These are phyloP conservation scores for Rhynchotus rufescens DNA, from an alignment of 2,797 vertebrate genomes.

Conservation along the genomic window DNA sequence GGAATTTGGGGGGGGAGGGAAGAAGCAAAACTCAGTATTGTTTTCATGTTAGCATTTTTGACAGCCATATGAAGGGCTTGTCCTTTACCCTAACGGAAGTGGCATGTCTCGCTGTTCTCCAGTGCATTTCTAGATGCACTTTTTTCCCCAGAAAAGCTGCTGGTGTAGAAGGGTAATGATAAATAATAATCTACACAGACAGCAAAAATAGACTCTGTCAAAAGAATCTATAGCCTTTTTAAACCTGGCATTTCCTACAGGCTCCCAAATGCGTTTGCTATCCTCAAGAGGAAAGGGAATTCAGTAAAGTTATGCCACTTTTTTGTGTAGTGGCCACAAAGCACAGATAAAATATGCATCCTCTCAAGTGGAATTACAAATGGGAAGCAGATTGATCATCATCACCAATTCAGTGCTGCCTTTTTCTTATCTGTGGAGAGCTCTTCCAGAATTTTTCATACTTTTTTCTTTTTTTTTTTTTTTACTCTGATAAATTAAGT, in stretches of 20 bases:
- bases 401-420: constrained; percentile 15
- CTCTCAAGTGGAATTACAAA: constrained; percentile 18
- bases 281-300: not conserved
- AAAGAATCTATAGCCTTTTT: not conserved
- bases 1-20: not conserved
- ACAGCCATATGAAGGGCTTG: not conserved
- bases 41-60: constrained; percentile 47
- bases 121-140: not conserved
- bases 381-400: constrained; percentile 23
- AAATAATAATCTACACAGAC: not conserved
- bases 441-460: constrained; percentile 6
- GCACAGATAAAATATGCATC: constrained; percentile 39
- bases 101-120: not conserved
- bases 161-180: not conserved
- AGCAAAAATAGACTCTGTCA: not conserved
- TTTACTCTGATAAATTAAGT: constrained; percentile 22
- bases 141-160: not conserved
- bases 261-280: not conserved
- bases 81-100: constrained; percentile 5
- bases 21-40: not conserved
- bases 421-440: constrained; percentile 23
- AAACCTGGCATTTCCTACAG: not conserved
- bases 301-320: not conserved
- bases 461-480: not conserved
- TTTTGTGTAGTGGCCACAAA: constrained; percentile 16